phyloP scores from a whole-genome alignment of 2,113 vertebrate genomes.

The Neodontobutis hainanensis region DNA sequence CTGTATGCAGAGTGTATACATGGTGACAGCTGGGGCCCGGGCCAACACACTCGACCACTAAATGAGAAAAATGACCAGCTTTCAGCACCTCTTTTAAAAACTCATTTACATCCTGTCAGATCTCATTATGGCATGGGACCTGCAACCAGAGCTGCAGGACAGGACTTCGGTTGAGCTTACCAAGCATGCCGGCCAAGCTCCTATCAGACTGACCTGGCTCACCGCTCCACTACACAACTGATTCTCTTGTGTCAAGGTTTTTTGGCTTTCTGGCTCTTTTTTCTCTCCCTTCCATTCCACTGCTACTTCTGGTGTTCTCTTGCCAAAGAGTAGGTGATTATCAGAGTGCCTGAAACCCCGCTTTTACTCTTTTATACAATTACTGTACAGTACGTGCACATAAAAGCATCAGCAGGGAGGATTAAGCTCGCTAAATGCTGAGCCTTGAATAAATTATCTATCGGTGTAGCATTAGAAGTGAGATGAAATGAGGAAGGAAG shows the following conservation, averaged over 20 bases:
- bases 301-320: slow-evolving; percentile 41
- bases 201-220: slow-evolving; percentile 75
- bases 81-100: slow-evolving; percentile 91
- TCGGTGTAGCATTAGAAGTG: slow-evolving; percentile 21
- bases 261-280: slow-evolving; percentile 42
- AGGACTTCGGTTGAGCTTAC: slow-evolving; percentile 76
- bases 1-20: slow-evolving; percentile 82
- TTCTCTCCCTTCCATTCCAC: slow-evolving; percentile 22
- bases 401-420: slow-evolving; percentile 67
- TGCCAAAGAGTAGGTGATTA: slow-evolving; percentile 72
- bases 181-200: slow-evolving; percentile 71
- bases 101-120: slow-evolving; percentile 97
- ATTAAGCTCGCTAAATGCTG: slow-evolving; percentile 71
- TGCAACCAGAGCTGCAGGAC: slow-evolving; percentile 70
- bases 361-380: slow-evolving; percentile 70
- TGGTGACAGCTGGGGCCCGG: slow-evolving; percentile 83
- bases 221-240: slow-evolving; percentile 72
- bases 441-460: slow-evolving; percentile 68
- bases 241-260: slow-evolving; percentile 72
- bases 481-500: background rate
- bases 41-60: slow-evolving; percentile 90
- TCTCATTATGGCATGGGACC: slow-evolving; percentile 85
- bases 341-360: slow-evolving; percentile 68
- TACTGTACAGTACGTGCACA: slow-evolving; percentile 57
- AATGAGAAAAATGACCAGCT: slow-evolving; percentile 96